phyloP scores from a whole-genome alignment of 2,797 vertebrate species.

The Aphelocoma californica region DNA sequence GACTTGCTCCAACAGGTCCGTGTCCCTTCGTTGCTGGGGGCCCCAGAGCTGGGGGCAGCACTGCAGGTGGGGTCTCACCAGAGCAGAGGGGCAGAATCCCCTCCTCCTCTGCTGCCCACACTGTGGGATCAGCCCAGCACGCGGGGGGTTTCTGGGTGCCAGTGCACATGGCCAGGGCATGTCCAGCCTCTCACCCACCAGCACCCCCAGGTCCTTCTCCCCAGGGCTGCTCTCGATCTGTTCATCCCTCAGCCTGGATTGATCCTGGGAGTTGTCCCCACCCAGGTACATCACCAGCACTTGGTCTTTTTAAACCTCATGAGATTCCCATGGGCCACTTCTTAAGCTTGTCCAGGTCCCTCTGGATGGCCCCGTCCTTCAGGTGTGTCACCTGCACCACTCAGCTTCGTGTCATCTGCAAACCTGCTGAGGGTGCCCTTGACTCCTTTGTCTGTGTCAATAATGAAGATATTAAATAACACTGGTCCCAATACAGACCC shows the following conservation, averaged over 20 bases:
- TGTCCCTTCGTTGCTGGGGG: not conserved
- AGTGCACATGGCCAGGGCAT: not conserved
- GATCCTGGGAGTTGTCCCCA: not conserved
- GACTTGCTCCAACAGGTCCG: not conserved
- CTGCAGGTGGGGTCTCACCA: not conserved
- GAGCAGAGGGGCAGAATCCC: not conserved
- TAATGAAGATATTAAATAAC: not conserved
- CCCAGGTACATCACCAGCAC: not conserved
- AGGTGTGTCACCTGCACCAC: not conserved
- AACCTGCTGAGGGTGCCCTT: not conserved
- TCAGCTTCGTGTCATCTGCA: not conserved
- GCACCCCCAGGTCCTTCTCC: not conserved
- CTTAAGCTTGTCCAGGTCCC: not conserved
- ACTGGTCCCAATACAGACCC: too few species aligned
- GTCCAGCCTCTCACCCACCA: not conserved
- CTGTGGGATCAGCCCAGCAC: not conserved
- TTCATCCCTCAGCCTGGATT: not conserved
- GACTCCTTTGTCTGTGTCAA: not conserved
- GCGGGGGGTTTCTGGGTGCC: not conserved
- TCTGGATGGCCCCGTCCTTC: not conserved
- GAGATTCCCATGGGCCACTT: not conserved
- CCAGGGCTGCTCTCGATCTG: not conserved
- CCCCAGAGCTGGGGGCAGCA: not conserved
- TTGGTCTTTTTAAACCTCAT: not conserved
- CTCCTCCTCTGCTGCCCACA: not conserved